These are phyloP conservation scores for Cyrtonyx montezumae DNA, from an alignment of 2,113 vertebrate species.

Conservation along the genomic window DNA sequence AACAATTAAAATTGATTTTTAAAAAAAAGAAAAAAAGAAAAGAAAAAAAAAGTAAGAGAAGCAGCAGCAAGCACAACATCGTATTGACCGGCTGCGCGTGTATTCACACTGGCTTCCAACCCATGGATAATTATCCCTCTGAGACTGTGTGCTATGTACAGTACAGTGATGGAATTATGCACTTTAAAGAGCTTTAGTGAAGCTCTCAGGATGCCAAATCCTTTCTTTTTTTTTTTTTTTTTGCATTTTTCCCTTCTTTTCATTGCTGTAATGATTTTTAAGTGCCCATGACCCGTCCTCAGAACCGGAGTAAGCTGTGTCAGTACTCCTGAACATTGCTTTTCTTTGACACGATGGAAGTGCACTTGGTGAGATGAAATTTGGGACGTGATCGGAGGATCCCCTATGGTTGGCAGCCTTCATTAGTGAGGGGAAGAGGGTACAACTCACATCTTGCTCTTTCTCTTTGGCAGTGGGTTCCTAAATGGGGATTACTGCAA, in stretches of 20 bases:
- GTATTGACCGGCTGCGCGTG: conserved; percentile 48
- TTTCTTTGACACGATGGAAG: neutral
- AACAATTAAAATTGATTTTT: conserved; percentile 67
- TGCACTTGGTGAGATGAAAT: neutral
- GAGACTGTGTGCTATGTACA: conserved; percentile 54
- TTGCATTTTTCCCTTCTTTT: neutral
- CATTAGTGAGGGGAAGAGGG: neutral
- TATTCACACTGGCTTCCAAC: conserved; percentile 66
- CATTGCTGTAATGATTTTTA: conserved; percentile 44
- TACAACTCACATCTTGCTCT: accelerated
- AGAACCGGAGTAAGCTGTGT: neutral
- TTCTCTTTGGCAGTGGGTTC: neutral
- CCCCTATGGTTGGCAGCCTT: neutral
- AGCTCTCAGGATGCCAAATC: conserved; percentile 44
- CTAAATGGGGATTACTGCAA: neutral
- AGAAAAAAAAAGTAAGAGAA: neutral
- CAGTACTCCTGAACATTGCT: neutral
- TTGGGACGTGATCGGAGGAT: neutral
- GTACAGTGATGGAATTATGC: conserved; percentile 38
- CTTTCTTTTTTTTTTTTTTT: neutral
- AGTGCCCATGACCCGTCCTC: conserved; percentile 9
- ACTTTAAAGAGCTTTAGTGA: conserved; percentile 56
- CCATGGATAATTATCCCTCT: conserved; percentile 55
- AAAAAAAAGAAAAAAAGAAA: neutral
- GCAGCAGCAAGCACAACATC: conserved; percentile 21